A percentile compares a stretch with the other conserved stretches of the same genome.
Evolutionary conservation across 1,140 invertebrate genomes (phyloP).

Genomic region (Saccostrea cuccullata): DNA sequence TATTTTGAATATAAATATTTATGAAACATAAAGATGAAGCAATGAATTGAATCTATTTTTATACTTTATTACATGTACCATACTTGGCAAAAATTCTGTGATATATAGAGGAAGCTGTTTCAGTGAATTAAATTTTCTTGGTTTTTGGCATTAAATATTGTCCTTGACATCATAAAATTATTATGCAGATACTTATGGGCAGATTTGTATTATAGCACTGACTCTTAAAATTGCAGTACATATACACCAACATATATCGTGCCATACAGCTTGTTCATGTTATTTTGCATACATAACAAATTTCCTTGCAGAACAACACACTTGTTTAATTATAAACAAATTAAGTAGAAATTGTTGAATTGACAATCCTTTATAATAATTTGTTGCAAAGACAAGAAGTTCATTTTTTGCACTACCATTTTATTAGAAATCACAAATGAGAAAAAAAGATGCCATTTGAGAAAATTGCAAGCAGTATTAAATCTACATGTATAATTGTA

Average conservation of each 20-base stretch:
- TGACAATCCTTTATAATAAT: neutral
- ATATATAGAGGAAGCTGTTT: neutral
- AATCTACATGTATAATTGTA: no score
- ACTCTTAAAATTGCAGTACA: neutral
- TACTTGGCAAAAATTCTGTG: neutral
- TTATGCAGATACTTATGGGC: neutral
- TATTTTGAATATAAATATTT: no score
- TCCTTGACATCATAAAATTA: neutral
- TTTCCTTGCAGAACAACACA: no score
- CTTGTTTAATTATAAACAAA: no score
- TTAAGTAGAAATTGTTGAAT: neutral
- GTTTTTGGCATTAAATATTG: neutral
- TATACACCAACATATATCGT: neutral
- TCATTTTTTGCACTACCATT: neutral
- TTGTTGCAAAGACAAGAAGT: neutral
- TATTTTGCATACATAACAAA: neutral
- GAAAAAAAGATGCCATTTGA: neutral
- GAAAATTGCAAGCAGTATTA: no score
- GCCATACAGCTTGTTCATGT: neutral
- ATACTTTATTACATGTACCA: no score
- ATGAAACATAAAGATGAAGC: no score
- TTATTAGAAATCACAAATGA: no score
- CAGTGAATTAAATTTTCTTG: no score
- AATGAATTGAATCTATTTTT: no score
- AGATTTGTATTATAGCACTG: neutral